Percentiles rank a stretch among this genome's conserved stretches.
These are phyloP conservation scores for Hemitrygon akajei DNA, from an alignment of 2,797 vertebrate genomes.

Conservation along the genomic window DNA sequence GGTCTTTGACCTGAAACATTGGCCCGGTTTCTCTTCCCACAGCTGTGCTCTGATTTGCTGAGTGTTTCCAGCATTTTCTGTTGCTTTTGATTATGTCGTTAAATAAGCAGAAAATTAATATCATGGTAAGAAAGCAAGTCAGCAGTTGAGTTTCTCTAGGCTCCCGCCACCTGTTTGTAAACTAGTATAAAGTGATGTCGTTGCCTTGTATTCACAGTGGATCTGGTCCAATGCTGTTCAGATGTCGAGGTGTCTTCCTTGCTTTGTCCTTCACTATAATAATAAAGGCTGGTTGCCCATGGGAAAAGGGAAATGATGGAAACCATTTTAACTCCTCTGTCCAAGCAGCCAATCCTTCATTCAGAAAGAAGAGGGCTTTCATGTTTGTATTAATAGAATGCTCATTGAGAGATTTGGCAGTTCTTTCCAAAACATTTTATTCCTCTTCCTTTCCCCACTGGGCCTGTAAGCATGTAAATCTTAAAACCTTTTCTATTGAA, in stretches of 20 bases:
- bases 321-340: background rate
- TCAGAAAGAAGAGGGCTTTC: background rate
- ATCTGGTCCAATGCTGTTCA: background rate
- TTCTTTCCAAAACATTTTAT: background rate
- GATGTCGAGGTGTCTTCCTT: background rate
- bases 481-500: background rate
- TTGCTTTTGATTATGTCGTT: background rate
- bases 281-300: background rate
- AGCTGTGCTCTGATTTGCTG: too few relatives aligned
- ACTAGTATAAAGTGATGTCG: background rate
- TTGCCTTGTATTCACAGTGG: background rate
- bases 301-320: background rate
- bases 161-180: background rate
- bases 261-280: background rate
- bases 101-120: background rate
- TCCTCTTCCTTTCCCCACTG: background rate
- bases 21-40: too few relatives aligned
- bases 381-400: background rate
- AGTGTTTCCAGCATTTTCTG: too few relatives aligned
- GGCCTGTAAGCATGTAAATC: background rate
- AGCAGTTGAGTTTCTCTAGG: too few relatives aligned
- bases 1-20: too few relatives aligned
- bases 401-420: background rate
- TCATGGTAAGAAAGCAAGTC: too few relatives aligned
- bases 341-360: background rate